Conservation (phyloP, 2,888 invertebrate genomes). For the Lamellibrachia columna region DNA sequence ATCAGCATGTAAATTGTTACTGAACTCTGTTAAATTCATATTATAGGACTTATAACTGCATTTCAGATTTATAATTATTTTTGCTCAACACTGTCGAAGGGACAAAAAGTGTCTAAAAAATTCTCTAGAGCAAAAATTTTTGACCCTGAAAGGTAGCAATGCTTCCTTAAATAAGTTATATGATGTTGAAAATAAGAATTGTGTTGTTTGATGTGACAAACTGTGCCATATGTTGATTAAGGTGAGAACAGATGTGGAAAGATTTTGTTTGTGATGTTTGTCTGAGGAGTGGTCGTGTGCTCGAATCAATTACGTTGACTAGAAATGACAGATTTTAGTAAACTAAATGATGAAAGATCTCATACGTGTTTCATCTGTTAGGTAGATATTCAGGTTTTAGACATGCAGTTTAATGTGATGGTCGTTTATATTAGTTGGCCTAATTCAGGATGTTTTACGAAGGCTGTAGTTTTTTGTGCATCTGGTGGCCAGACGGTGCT, state of each 20-base stretch:
- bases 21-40: no score
- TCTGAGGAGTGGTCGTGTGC: background rate
- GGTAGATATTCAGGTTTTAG: background rate
- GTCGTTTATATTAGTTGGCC: background rate
- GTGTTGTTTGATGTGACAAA: background rate
- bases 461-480: background rate
- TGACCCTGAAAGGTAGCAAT: no score
- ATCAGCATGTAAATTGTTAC: no score
- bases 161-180: background rate
- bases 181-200: background rate
- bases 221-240: background rate
- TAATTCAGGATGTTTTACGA: background rate
- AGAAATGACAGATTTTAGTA: background rate
- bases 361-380: background rate
- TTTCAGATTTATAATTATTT: no score
- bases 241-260: background rate
- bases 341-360: background rate
- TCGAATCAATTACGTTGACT: background rate
- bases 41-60: no score
- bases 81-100: no score
- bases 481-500: background rate
- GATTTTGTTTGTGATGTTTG: background rate
- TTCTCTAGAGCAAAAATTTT: no score
- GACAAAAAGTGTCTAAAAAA: no score
- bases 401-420: background rate